Base-by-base conservation (phyloP, 1,140 invertebrate species). In the Drosophila navojoa region DNA sequence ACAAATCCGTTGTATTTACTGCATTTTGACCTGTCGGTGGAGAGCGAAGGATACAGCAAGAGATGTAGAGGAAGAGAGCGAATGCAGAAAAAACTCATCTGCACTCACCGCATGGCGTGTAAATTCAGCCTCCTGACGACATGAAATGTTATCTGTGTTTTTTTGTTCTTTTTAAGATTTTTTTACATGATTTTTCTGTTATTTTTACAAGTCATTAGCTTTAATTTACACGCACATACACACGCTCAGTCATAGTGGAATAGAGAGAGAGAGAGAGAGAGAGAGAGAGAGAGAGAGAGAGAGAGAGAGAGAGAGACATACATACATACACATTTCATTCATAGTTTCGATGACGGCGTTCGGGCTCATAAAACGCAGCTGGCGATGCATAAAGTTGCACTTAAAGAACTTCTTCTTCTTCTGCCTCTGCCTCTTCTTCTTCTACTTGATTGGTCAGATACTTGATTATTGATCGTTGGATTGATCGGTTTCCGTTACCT, bases 121-220 rank as follows among this genome's bases (percentile, higher is more conserved):
- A 64, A 58, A 27, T 71, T 61, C 64, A 63, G 71, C 70, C 68
- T 64, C 59, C 59, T 54, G 44, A 38, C 69, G 61, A 55, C 67
- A 61, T 71, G 59, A 60, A 57, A 50, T 61, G 19, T 61, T 77
- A 62, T 73, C 50, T 61, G 61, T 58, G 47, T 63, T 1, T 50
- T 50, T 62, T 59, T 16, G 52, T 54, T 62, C 11, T 53, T 29
- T 35, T 45, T 59, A 57, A 32, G 29, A 15, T 32, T 49, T 60
- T 44, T 53, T 10, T 44, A 50, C 66, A 63, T 70, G 29, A 32
- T 35, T 61, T 58, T 60, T 75, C 27, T 64, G 67, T 74, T 89
- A 69, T 86, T 87, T 87, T 81, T 84, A 89, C 79, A 84, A 84
- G 84, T 87, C 84, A 87, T 87, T 89, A 89, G 84, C 84, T 87